Percentiles rank a stretch among this genome's conserved stretches.
phyloP scores from a whole-genome alignment of 2,888 invertebrate genomes.

The Pocota personata region DNA sequence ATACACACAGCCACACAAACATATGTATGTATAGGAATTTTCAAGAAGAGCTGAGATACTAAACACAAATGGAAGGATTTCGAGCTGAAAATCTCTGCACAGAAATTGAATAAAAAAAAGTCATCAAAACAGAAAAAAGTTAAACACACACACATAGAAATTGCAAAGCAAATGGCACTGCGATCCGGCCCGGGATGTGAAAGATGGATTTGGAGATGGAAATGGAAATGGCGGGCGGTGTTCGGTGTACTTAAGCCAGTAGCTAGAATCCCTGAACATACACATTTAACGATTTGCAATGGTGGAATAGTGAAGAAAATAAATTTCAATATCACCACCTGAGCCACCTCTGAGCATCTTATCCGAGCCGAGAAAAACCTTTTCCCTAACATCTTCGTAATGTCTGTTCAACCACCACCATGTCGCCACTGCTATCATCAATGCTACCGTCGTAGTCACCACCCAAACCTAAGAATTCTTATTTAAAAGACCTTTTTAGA shows the following conservation, averaged over 20 bases:
- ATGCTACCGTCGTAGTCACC: too few relatives aligned
- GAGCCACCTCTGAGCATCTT: constrained; percentile 28
- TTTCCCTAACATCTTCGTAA: not conserved
- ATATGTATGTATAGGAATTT: not conserved
- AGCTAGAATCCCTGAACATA: constrained; percentile 5
- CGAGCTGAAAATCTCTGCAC: constrained; percentile 52
- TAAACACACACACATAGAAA: not conserved
- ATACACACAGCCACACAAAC: not conserved
- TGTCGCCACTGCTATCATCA: not conserved
- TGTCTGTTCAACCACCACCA: constrained; percentile 2
- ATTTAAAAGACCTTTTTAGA: constrained; percentile 49
- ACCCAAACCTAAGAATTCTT: constrained; percentile 20
- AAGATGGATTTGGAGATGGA: not conserved
- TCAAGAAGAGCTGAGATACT: not conserved
- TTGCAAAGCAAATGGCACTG: constrained; percentile 14
- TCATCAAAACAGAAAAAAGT: constrained; percentile 11
- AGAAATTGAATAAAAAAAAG: constrained; percentile 3
- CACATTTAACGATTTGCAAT: constrained; percentile 8
- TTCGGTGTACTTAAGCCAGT: constrained; percentile 15
- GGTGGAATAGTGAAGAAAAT: constrained; percentile 22
- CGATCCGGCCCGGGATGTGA: not conserved
- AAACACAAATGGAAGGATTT: constrained; percentile 49
- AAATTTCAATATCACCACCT: constrained; percentile 50
- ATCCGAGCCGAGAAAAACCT: not conserved
- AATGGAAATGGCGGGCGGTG: not conserved